phyloP scores from a whole-genome alignment of 2,797 vertebrate genomes.

The Ispidina picta region DNA sequence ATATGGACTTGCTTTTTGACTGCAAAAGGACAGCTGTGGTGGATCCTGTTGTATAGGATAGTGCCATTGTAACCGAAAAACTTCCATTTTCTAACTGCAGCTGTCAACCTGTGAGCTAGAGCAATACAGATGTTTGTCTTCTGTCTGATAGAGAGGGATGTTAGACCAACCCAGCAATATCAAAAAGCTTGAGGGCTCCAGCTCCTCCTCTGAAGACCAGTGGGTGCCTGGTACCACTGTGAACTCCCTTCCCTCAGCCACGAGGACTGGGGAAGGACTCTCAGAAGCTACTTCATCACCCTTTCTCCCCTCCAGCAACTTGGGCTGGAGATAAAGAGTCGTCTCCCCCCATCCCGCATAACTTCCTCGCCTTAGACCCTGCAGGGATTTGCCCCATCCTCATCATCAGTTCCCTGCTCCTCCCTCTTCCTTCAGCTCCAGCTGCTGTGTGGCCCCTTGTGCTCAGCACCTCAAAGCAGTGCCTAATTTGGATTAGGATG shows the following conservation, averaged over 20 bases:
- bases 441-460: background rate
- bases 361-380: background rate
- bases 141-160: background rate
- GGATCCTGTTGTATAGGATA: background rate
- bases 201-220: background rate
- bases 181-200: background rate
- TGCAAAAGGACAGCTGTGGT: background rate
- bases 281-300: background rate
- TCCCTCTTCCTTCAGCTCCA: background rate
- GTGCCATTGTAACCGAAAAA: background rate
- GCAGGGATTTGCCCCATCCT: background rate
- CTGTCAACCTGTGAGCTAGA: background rate
- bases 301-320: background rate
- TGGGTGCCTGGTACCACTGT: background rate
- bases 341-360: too few relatives aligned
- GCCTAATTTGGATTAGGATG: slow-evolving; percentile 66
- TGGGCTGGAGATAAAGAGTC: background rate
- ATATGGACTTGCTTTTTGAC: background rate
- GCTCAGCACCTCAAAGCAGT: background rate
- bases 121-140: background rate
- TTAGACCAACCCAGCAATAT: background rate
- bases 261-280: background rate
- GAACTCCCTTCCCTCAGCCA: background rate
- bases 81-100: background rate
- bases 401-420: fast-evolving